Percentiles rank a stretch among this genome's conserved stretches.
Conservation (phyloP, 2,113 vertebrate genomes). For the Platichthys stellatus region DNA sequence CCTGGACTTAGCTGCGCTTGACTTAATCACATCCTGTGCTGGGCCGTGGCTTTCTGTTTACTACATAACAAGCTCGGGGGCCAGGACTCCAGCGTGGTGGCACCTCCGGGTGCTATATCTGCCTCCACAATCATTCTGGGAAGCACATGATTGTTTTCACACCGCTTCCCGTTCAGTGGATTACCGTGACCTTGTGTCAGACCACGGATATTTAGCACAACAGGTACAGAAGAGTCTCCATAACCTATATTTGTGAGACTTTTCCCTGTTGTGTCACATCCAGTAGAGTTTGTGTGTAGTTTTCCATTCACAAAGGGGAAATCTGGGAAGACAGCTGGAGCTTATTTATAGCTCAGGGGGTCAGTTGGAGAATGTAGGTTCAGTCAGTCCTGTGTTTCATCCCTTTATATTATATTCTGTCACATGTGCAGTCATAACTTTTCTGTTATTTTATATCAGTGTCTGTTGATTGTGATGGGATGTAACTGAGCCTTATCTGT, state of each 20-base stretch:
- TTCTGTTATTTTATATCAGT: too few relatives aligned
- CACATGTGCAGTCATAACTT: not conserved
- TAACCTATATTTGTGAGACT: not conserved
- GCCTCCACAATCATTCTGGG: conserved; percentile 18
- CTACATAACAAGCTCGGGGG: conserved; percentile 34
- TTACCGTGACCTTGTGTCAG: not conserved
- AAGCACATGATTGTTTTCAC: conserved; percentile 32
- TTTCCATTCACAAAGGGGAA: conserved; percentile 4
- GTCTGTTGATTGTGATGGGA: too few relatives aligned
- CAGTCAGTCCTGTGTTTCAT: conserved; percentile 31
- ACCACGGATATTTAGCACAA: not conserved
- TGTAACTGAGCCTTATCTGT: too few relatives aligned
- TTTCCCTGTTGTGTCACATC: not conserved
- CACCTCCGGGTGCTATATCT: conserved; percentile 47
- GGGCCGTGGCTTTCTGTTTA: conserved; percentile 37
- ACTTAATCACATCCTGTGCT: conserved; percentile 61
- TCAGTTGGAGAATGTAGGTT: conserved; percentile 40
- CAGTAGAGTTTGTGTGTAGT: conserved; percentile 4
- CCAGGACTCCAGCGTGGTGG: conserved; percentile 13
- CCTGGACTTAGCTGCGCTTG: conserved; percentile 54
- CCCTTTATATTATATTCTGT: not conserved
- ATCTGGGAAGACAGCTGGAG: conserved; percentile 70
- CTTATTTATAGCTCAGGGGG: conserved; percentile 68
- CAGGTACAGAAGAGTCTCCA: not conserved
- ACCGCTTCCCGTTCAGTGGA: not conserved